Percentiles rank a stretch among this genome's conserved stretches.
Evolutionary conservation across 2,113 vertebrate genomes (phyloP).

Genomic region (Pteronura brasiliensis): DNA sequence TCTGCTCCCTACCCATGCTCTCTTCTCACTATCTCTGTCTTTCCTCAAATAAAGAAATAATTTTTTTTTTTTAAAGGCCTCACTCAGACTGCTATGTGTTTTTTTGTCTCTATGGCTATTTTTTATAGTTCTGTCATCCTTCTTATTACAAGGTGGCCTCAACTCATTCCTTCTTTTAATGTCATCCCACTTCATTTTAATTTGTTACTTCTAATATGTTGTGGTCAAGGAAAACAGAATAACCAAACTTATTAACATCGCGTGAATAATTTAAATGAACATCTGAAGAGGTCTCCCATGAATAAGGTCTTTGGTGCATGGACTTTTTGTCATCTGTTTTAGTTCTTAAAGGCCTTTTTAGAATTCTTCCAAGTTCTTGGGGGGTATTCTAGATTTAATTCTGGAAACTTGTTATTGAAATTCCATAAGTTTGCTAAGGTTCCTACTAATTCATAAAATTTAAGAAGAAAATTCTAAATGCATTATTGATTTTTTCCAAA

Average conservation of each 20-base stretch:
- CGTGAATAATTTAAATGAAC: neutral
- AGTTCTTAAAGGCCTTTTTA: neutral
- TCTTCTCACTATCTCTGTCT: too few species aligned
- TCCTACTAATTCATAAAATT: neutral
- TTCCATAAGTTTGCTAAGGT: neutral
- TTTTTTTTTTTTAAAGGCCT: neutral
- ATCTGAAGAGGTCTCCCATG: neutral
- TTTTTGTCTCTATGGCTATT: neutral
- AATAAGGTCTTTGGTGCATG: neutral
- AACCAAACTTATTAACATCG: constrained; percentile 4
- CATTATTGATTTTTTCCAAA: neutral
- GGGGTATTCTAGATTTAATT: neutral
- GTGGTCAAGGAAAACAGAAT: neutral
- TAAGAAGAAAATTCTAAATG: neutral
- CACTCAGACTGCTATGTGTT: neutral
- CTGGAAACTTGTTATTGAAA: constrained; percentile 4
- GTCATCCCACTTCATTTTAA: neutral
- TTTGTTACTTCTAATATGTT: neutral
- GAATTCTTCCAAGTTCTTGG: neutral
- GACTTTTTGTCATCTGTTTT: neutral
- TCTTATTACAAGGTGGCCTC: neutral
- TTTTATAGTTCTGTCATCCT: neutral
- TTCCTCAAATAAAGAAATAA: too few species aligned
- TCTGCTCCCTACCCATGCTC: too few species aligned
- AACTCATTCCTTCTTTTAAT: neutral